Percentiles rank a stretch among this genome's conserved stretches.
Evolutionary conservation across 2,797 vertebrate genomes (phyloP).

Genomic region (Sarcoramphus papa): DNA sequence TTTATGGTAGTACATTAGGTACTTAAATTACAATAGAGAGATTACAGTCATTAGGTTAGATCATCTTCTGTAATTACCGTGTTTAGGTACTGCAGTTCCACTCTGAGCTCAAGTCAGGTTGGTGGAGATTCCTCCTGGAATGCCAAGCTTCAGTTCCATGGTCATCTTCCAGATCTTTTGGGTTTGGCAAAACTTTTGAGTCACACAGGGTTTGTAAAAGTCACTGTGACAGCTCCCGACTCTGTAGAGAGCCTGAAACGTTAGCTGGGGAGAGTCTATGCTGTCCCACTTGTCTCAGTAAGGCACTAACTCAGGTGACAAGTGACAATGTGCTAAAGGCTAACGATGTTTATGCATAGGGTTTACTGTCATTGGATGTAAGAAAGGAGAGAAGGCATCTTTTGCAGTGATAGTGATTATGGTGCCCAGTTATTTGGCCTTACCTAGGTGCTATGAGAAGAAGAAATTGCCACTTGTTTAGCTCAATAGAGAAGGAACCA

Average conservation of each 20-base stretch:
- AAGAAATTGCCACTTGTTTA: not conserved
- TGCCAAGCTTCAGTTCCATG: not conserved
- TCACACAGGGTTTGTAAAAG: not conserved
- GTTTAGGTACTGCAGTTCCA: not conserved
- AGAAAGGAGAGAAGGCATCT: not conserved
- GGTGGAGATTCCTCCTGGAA: not conserved
- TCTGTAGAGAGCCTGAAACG: not conserved
- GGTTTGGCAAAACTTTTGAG: not conserved
- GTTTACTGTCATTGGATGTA: not conserved
- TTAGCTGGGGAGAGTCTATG: not conserved
- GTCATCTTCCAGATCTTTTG: not conserved
- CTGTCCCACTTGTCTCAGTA: not conserved
- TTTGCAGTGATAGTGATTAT: not conserved
- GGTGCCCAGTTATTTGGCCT: not conserved
- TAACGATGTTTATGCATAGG: not conserved
- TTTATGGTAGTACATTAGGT: conserved; percentile 2
- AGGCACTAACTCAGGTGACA: not conserved
- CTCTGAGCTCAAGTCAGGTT: not conserved
- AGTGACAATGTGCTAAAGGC: not conserved
- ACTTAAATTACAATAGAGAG: conserved; percentile 27
- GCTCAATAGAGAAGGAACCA: not conserved
- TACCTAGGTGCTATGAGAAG: not conserved
- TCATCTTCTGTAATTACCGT: not conserved
- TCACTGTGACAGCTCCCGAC: not conserved
- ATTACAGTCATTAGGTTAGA: conserved; percentile 28